These are phyloP conservation scores for Psettodes erumei DNA, from an alignment of 2,113 vertebrate genomes.

Conservation along the genomic window DNA sequence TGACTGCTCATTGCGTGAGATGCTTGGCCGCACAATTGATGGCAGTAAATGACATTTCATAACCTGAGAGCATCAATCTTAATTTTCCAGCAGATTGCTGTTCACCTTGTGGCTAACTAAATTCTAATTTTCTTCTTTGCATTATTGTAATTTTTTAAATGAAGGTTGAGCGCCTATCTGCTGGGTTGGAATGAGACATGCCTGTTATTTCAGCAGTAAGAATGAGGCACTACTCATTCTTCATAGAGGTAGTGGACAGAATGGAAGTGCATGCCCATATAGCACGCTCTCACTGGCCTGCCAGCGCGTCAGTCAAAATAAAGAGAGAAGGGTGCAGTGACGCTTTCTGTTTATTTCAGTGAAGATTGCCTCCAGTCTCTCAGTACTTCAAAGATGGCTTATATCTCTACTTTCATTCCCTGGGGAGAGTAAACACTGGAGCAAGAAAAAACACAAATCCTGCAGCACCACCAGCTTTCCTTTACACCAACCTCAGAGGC, in stretches of 20 bases:
- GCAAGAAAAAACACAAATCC: not conserved
- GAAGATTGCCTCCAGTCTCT: not conserved
- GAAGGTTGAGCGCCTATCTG: conserved; percentile 26
- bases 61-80: conserved; percentile 16
- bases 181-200: conserved; percentile 35
- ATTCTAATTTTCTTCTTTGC: conserved; percentile 47
- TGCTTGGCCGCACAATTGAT: not conserved
- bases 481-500: not conserved
- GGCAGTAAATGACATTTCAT: conserved; percentile 18
- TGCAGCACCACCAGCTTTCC: not conserved
- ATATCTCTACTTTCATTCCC: not conserved
- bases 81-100: not conserved
- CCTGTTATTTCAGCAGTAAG: conserved; percentile 46
- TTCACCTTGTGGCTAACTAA: conserved; percentile 25
- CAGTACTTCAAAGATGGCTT: not conserved
- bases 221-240: no score
- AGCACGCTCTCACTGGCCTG: not conserved
- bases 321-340: not conserved
- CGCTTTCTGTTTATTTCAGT: not conserved
- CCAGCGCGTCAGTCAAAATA: no score
- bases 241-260: no score
- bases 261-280: no score
- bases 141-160: conserved; percentile 22
- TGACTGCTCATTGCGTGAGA: not conserved
- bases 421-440: not conserved